Conservation (phyloP, 2,797 vertebrate species). For the Ambastaia sidthimunki region DNA sequence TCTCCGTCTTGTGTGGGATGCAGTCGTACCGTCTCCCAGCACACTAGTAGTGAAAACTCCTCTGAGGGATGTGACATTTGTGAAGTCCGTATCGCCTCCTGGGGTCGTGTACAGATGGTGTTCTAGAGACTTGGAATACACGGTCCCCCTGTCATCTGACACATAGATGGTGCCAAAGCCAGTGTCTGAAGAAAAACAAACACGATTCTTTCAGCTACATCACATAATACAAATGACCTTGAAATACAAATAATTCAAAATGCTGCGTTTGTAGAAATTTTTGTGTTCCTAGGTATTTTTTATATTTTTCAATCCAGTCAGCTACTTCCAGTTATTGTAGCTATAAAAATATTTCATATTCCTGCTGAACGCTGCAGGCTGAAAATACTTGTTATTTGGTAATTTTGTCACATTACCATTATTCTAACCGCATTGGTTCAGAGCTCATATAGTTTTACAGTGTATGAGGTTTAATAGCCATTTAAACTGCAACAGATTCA, state of each 20-base stretch:
- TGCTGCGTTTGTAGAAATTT: background rate
- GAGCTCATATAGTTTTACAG: background rate
- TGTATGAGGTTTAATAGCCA: background rate
- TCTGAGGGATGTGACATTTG: slow-evolving; percentile 91
- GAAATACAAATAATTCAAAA: background rate
- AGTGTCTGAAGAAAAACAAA: slow-evolving; percentile 77
- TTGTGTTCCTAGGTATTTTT: background rate
- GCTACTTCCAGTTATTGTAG: background rate
- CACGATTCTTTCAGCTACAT: background rate
- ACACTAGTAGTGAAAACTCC: slow-evolving; percentile 92
- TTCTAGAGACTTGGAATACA: slow-evolving; percentile 94
- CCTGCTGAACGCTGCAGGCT: background rate
- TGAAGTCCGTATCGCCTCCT: slow-evolving; percentile 92
- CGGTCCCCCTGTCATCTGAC: slow-evolving; percentile 89
- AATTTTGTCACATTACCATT: background rate
- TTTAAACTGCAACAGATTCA: background rate
- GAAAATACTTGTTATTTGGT: background rate
- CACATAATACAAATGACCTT: background rate
- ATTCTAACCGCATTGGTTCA: background rate
- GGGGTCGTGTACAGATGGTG: slow-evolving; percentile 90
- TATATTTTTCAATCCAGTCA: background rate
- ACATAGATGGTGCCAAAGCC: slow-evolving; percentile 92
- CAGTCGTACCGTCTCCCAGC: slow-evolving; percentile 82
- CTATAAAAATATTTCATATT: background rate
- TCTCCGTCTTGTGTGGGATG: background rate